Percentiles rank a stretch among this genome's conserved stretches.
phyloP scores from a whole-genome alignment of 1,140 invertebrate genomes.

The Cecropterus lyciades region DNA sequence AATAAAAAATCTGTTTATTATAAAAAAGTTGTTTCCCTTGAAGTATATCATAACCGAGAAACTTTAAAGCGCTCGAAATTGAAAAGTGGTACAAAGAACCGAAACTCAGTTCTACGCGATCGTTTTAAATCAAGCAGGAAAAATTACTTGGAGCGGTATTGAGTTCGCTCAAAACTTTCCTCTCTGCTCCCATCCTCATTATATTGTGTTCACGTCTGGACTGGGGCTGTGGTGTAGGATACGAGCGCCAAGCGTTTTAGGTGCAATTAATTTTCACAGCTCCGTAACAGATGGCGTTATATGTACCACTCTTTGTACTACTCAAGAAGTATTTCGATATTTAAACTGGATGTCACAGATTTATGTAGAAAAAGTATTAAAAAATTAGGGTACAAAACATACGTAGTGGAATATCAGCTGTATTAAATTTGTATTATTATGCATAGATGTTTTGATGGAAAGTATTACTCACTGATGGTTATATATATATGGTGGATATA shows the following conservation, averaged over 20 bases:
- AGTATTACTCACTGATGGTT: too few relatives aligned
- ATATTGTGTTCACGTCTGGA: constrained; percentile 79
- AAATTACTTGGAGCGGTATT: constrained; percentile 78
- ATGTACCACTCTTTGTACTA: neutral
- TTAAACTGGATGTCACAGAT: too few relatives aligned
- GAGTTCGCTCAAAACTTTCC: constrained; percentile 73
- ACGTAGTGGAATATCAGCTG: too few relatives aligned
- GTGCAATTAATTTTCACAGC: neutral
- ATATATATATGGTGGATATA: too few relatives aligned
- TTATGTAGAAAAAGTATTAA: too few relatives aligned
- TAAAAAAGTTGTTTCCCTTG: constrained; percentile 37
- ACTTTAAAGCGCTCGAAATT: constrained; percentile 45
- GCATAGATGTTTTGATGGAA: too few relatives aligned
- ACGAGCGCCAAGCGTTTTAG: constrained; percentile 16
- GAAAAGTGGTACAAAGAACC: constrained; percentile 57
- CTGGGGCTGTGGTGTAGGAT: constrained; percentile 17
- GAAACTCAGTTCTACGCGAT: constrained; percentile 67
- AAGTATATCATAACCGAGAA: constrained; percentile 25
- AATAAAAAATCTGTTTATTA: neutral
- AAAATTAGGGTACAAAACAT: too few relatives aligned
- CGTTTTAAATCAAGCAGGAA: constrained; percentile 78
- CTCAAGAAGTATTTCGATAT: too few relatives aligned
- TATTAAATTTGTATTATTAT: too few relatives aligned
- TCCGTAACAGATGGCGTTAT: neutral
- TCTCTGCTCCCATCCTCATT: constrained; percentile 72